Percentiles rank a stretch among this genome's conserved stretches.
Conservation (phyloP, 2,797 vertebrate species). For the Clarias platycephalus region DNA sequence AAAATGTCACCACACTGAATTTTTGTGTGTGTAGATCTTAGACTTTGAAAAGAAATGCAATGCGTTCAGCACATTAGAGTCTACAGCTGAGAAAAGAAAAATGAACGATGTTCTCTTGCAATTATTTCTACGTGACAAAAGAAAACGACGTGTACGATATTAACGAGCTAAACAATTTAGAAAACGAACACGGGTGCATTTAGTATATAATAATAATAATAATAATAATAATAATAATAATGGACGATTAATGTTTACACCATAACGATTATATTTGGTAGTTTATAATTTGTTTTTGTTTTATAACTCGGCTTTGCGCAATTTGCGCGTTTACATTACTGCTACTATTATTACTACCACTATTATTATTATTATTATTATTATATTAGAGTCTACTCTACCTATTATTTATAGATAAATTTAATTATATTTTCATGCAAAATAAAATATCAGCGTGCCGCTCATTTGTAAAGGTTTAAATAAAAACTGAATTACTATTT, state of each 20-base stretch:
- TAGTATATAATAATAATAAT: background rate
- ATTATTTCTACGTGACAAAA: background rate
- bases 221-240: background rate
- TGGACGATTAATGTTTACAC: no score
- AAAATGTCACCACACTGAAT: background rate
- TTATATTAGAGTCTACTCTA: background rate
- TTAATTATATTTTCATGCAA: background rate
- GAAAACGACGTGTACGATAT: background rate
- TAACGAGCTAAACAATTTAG: background rate
- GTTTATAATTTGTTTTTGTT: background rate
- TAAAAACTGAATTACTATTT: no score
- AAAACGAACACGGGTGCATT: background rate
- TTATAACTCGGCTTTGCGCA: no score
- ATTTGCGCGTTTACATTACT: background rate
- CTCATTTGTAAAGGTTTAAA: background rate
- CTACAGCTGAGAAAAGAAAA: background rate
- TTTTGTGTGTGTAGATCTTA: background rate
- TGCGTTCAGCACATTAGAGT: background rate
- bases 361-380: background rate
- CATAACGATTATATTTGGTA: no score
- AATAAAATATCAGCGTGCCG: background rate
- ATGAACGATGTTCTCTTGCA: background rate
- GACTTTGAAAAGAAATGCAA: background rate
- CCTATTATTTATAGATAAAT: background rate
- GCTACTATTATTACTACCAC: slow-evolving; percentile 6